phyloP scores from a whole-genome alignment of 1,140 invertebrate species.

The Scylla paramamosain region DNA sequence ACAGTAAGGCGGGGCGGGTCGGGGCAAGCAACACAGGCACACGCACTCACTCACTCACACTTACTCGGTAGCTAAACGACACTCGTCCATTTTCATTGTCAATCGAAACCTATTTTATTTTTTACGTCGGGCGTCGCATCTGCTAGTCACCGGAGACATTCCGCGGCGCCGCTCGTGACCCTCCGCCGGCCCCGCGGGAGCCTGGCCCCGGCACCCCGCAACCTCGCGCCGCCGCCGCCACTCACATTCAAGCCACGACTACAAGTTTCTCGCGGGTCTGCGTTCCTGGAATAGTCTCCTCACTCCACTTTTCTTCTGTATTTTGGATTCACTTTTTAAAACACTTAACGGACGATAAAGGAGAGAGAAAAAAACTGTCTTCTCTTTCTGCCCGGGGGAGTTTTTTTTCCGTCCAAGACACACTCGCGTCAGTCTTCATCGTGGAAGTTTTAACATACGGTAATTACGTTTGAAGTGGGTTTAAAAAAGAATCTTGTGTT shows the following conservation, averaged over 20 bases:
- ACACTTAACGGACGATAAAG: constrained; percentile 31
- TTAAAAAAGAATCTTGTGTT: constrained; percentile 50
- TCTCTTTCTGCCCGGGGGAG: background rate
- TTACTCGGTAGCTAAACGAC: background rate
- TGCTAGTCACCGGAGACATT: background rate
- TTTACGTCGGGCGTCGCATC: background rate
- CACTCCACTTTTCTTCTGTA: background rate
- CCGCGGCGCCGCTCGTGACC: background rate
- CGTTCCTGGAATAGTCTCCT: background rate
- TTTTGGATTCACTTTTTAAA: background rate
- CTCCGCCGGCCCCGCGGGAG: background rate
- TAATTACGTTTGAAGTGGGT: background rate
- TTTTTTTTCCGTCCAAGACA: background rate
- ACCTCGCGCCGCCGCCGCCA: background rate
- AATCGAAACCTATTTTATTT: constrained; percentile 43
- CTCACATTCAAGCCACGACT: background rate
- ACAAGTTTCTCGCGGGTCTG: background rate
- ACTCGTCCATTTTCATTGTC: constrained; percentile 35
- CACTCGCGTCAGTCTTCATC: background rate
- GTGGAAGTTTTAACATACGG: constrained; percentile 38
- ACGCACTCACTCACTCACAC: background rate
- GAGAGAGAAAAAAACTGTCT: constrained; percentile 15
- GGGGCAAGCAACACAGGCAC: constrained; percentile 8
- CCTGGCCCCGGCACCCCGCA: background rate
- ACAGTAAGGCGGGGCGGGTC: background rate